phyloP scores from a whole-genome alignment of 2,113 vertebrate species.

The Saccopteryx bilineata region DNA sequence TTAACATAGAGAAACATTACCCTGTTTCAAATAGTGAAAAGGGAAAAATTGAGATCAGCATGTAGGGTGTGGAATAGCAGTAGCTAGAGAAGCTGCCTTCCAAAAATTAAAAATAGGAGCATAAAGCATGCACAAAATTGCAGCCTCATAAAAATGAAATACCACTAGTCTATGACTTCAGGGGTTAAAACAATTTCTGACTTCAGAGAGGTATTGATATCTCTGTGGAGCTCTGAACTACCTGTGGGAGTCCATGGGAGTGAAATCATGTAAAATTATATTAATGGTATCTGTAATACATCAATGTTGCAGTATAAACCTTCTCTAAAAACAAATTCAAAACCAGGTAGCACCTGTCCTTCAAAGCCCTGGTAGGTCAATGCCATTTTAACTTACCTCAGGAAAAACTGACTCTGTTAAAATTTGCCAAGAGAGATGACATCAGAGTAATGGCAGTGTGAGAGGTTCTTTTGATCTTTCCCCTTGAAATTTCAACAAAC shows the following conservation, averaged over 20 bases:
- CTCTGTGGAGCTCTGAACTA: not conserved
- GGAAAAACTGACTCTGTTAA: slow-evolving; percentile 12
- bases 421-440: not conserved
- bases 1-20: not conserved
- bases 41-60: not conserved
- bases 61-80: not conserved
- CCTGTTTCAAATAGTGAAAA: not conserved
- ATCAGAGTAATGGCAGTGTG: too few species aligned
- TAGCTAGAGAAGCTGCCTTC: slow-evolving; percentile 28
- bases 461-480: too few species aligned
- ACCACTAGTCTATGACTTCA: not conserved
- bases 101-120: not conserved
- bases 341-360: not conserved
- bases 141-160: not conserved
- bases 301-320: not conserved
- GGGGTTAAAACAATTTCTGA: slow-evolving; percentile 57
- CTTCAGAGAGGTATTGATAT: not conserved
- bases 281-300: too few species aligned
- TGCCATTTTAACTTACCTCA: not conserved
- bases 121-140: not conserved
- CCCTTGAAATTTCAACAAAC: too few species aligned
- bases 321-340: not conserved
- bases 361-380: not conserved
- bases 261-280: not conserved
- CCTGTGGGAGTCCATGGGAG: not conserved